Base-by-base conservation (phyloP, 1,140 invertebrate species). In the Ceratoteleas bidentatus region DNA sequence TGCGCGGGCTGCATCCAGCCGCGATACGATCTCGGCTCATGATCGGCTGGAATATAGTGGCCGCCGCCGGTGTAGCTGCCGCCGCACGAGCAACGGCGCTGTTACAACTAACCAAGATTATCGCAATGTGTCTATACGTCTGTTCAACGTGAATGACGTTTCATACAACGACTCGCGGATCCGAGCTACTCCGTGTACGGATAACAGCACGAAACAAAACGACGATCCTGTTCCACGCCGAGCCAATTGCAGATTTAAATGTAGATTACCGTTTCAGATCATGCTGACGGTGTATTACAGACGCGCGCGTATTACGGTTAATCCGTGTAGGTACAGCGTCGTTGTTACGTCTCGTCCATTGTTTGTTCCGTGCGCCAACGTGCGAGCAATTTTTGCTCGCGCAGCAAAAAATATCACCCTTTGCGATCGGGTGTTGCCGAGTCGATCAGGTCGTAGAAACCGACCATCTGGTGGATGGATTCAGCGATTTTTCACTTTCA, bases 61-160 rank as follows among this genome's bases (percentile, higher is more conserved):
- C 61, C 13, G 72, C 47, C 75, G 69, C 60, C 15, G 65, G 58
- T 75, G 70, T 70, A 58, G 60, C 65, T 65, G 62, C 56, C 45
- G 34, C 75, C 38, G 24, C 24, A 24, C 52, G 73, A 64, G 70
- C 76, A 68, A 77, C 74, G 80, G 57, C 66, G 69, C 69, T 69
- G 73, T 50, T 81, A 62, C 79, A 64, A 66, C 65, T 14, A 24
- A 45, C 24, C 62, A 58, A 72, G 76, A 79, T 80, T 80, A 84
- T 84, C 76, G 72, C 76, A 77, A 80, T 80, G 68, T 83, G 81
- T 83, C 81, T 57, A 79, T 79, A 83, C 66, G 81, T 73, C 72
- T 72, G 72, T 83, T 83, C 52, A 74, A 66, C 54, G 60, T 79
- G 81, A 76, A 72, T 83, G 81, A 79, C 74, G 75, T 83, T 83